Base-by-base conservation (phyloP, 2,113 vertebrate species). In the Oncorhynchus nerka region DNA sequence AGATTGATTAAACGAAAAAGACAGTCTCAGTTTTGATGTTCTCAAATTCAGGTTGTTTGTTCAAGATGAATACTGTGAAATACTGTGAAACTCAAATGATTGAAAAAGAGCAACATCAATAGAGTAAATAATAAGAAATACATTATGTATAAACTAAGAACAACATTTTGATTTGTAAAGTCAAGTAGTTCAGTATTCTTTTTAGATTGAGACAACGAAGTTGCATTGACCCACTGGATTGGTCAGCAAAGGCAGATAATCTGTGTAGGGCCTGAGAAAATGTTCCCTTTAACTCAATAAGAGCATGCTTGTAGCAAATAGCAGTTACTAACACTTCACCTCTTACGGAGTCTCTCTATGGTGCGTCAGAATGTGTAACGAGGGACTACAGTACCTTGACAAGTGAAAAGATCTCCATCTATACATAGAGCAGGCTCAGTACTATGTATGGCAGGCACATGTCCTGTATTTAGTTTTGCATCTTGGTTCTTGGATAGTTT, bases 11-110 rank as follows among this genome's bases (percentile, higher is more conserved):
- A 3, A 69, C 20, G 19, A 45, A 69, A 45, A 39, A 20, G 32
- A 69, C 72, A 78, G 39, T 8, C 24, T 67, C 65, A 66, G 34
- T 94, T 81, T 75, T 67, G 13, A 64, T 49, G 45, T 49, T 68
- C 15, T 73, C 62, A 13, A 39, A 71, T 78, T 76, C 72, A n/a
- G 11, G 51, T n/a, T 79, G 49, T 28, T 28, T 70, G 49, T 66
- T n/a, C 8, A 1, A 26, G 16, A 30, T 28, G 75, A 9, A 69
- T 26, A n/a, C 24, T 24, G 24, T 24, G 24, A 70, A 57, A 70
- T 24, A 67, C 26, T 30, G 65, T 30, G 28, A 67, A 13, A 67
- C 15, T 32, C 15, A 30, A 30, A 24, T 24, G 3, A 67, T 4
- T 67, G 28, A 28, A 30, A 11, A 67, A 32, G 28, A 67, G 65